Conservation (phyloP, 2,797 vertebrate genomes). For the Propithecus deckenii region DNA sequence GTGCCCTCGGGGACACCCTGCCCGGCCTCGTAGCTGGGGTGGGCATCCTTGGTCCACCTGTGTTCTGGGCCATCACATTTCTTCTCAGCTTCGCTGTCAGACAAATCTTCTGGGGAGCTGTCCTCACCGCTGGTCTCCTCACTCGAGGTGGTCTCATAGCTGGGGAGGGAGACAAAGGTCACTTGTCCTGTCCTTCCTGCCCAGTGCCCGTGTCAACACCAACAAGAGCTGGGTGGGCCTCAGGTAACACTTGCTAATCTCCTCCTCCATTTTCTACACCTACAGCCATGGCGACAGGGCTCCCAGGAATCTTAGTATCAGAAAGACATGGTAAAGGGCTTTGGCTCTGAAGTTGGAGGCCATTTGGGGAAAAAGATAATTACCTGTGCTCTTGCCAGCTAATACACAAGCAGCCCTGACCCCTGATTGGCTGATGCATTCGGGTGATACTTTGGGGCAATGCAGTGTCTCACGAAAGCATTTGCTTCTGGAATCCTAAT, state of each 20-base stretch:
- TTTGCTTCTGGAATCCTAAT: background rate
- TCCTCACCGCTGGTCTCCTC: constrained; percentile 96
- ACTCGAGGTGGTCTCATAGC: constrained; percentile 97
- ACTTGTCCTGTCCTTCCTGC: constrained; percentile 53
- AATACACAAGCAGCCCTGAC: background rate
- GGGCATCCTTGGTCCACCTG: background rate
- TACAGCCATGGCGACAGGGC: background rate
- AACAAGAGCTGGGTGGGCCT: background rate
- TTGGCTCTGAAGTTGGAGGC: background rate
- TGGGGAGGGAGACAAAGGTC: constrained; percentile 82
- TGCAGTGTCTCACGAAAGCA: background rate
- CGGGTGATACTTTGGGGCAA: background rate
- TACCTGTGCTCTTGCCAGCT: background rate
- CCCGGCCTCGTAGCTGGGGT: background rate
- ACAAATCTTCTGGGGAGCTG: constrained; percentile 85
- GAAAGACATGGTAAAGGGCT: background rate
- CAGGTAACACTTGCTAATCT: background rate
- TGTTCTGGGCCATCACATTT: background rate
- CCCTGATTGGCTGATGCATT: background rate
- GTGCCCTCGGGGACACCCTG: background rate
- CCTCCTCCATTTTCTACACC: background rate
- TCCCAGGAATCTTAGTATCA: background rate
- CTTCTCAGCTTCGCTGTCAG: constrained; percentile 79
- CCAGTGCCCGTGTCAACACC: background rate
- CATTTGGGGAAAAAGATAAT: background rate